Conservation (phyloP, 2,888 invertebrate genomes). For the Dynastes grantii region DNA sequence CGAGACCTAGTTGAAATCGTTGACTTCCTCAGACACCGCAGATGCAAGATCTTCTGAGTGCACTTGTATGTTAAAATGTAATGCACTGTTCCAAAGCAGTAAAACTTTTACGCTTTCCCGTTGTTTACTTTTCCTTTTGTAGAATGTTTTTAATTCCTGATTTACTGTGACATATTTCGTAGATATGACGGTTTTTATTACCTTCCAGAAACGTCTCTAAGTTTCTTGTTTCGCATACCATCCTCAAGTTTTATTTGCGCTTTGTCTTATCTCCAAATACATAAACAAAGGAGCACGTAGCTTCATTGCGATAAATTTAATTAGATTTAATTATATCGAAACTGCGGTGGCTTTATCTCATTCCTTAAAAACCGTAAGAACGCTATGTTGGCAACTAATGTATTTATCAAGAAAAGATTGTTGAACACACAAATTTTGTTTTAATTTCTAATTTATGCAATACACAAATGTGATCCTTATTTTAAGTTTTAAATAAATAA, state of each 20-base stretch:
- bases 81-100: constrained; percentile 53
- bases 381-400: too few species aligned
- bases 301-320: background rate
- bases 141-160: constrained; percentile 49
- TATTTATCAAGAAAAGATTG: too few species aligned
- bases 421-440: too few species aligned
- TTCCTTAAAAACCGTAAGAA: too few species aligned
- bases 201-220: background rate
- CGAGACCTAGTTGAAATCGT: constrained; percentile 41
- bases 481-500: too few species aligned
- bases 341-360: too few species aligned
- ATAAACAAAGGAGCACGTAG: constrained; percentile 5
- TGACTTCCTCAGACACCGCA: constrained; percentile 42
- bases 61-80: constrained; percentile 57
- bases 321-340: background rate
- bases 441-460: too few species aligned
- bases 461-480: too few species aligned
- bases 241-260: background rate
- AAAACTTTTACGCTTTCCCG: constrained; percentile 42
- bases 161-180: constrained; percentile 42
- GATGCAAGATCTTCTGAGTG: constrained; percentile 53
- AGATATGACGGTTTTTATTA: constrained; percentile 18
- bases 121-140: constrained; percentile 43
- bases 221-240: background rate
- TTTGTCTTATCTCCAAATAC: background rate